Base-by-base conservation (phyloP, 1,140 invertebrate species). In the Heliconius eleuchia region DNA sequence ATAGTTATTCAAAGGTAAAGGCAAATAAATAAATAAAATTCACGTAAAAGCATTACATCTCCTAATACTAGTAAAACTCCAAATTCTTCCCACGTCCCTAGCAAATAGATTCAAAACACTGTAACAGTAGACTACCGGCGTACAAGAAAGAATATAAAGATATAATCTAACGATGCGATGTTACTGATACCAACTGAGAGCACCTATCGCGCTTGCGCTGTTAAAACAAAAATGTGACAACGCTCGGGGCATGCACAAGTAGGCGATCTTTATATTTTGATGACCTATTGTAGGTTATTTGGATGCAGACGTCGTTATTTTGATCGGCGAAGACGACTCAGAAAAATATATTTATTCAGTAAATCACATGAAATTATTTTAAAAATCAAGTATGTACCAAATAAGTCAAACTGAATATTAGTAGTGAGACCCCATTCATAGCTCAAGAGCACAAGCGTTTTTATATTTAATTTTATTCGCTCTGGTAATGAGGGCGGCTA, bases 121-220 rank as follows among this genome's bases (percentile, higher is more conserved):
- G 42, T 71, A 76, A 76, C 71, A 76, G 57, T 34, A n/a, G 74
- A 76, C 13, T 71, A 71, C 75, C 75, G 75, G 30, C 66, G 39
- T 76, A 76, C 42, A 76, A 71, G 66, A 76, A 73, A 46, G 72
- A 73, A 76, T 18, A 75, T 76, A 71, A 76, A 79, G 77, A 79
- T 79, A 37, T 74, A 74, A 79, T 79, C 75, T 66, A 39, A 76
- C 74, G 55, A 75, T 75, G 55, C 37, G n/a, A 76, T 13, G 57
- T 55, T 39, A 66, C 74, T n/a, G 57, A 66, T 76, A 66, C 60
- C 4, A 27, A 66, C 27, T 16, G 60, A 42, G 57, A 66, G 74
- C 74, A 76, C 74, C 74, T 76, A 76, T 42, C n/a, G 55, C 34
- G 74, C 74, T 66, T 76, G 74, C 74, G 57, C 57, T 34, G 71